Conservation (phyloP, 2,797 vertebrate genomes). For the Mallotus villosus region DNA sequence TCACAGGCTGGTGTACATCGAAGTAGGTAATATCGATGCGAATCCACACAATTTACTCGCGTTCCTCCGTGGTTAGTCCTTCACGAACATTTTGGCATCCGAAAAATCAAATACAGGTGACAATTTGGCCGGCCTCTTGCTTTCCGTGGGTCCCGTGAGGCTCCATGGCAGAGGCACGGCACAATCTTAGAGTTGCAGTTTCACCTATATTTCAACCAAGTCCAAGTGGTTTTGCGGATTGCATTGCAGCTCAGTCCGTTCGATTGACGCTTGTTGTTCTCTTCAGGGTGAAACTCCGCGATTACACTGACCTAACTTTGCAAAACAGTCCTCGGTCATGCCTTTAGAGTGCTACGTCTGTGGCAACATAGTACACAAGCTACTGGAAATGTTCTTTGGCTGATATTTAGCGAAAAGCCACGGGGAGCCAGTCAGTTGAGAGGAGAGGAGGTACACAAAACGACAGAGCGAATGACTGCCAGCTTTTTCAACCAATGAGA, state of each 20-base stretch:
- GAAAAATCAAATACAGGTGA: slow-evolving; percentile 54
- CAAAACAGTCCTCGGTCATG: slow-evolving; percentile 33
- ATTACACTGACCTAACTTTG: slow-evolving; percentile 2
- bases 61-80: neutral
- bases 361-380: slow-evolving; percentile 12
- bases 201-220: slow-evolving; percentile 52
- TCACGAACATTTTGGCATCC: neutral
- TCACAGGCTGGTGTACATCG: slow-evolving; percentile 17
- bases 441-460: slow-evolving; percentile 38
- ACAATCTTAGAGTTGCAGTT: slow-evolving; percentile 51
- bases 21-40: neutral
- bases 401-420: slow-evolving; percentile 63
- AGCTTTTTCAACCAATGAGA: slow-evolving; percentile 51
- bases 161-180: slow-evolving; percentile 60
- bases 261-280: slow-evolving; percentile 13
- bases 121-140: slow-evolving; percentile 54
- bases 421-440: slow-evolving; percentile 42
- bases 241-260: slow-evolving; percentile 37
- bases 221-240: slow-evolving; percentile 28
- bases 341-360: slow-evolving; percentile 29
- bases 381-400: slow-evolving; percentile 38
- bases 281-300: slow-evolving; percentile 19
- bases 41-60: neutral
- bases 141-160: slow-evolving; percentile 62
- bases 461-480: slow-evolving; percentile 46